Conservation (phyloP, 2,797 vertebrate genomes). For the Nannoperca obscura region DNA sequence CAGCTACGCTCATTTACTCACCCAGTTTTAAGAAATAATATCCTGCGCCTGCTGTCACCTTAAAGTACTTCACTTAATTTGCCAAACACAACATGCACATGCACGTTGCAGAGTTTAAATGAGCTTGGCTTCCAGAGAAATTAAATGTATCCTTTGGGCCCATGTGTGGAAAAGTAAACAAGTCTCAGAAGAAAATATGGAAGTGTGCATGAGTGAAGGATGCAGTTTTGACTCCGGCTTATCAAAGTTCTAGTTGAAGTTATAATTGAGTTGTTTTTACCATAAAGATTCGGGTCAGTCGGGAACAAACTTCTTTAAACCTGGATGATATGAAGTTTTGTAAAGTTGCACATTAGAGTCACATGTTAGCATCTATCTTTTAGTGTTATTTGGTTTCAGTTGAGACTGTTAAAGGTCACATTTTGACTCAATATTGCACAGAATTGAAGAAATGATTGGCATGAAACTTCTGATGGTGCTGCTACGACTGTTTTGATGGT, state of each 20-base stretch:
- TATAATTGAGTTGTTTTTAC: constrained; percentile 3
- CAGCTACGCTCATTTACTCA: neutral
- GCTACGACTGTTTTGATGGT: no score
- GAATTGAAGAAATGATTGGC: no score
- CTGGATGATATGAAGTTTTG: neutral
- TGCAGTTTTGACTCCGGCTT: neutral
- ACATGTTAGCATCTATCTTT: no score
- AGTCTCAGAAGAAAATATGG: neutral
- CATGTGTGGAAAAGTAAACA: constrained; percentile 16
- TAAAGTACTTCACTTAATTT: constrained; percentile 34
- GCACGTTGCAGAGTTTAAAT: constrained; percentile 23
- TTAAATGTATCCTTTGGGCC: constrained; percentile 9
- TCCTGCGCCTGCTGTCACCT: constrained; percentile 12
- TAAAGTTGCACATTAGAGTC: no score
- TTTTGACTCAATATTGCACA: neutral
- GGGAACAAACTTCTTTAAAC: neutral
- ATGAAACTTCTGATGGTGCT: neutral
- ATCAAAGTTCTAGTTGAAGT: neutral
- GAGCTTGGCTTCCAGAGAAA: constrained; percentile 21
- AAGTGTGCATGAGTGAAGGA: constrained; percentile 7
- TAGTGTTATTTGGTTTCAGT: neutral
- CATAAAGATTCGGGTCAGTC: neutral
- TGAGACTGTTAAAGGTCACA: neutral
- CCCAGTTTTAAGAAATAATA: neutral
- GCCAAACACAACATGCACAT: neutral